Conservation (phyloP, 2,888 invertebrate species). For the Altica lythri region DNA sequence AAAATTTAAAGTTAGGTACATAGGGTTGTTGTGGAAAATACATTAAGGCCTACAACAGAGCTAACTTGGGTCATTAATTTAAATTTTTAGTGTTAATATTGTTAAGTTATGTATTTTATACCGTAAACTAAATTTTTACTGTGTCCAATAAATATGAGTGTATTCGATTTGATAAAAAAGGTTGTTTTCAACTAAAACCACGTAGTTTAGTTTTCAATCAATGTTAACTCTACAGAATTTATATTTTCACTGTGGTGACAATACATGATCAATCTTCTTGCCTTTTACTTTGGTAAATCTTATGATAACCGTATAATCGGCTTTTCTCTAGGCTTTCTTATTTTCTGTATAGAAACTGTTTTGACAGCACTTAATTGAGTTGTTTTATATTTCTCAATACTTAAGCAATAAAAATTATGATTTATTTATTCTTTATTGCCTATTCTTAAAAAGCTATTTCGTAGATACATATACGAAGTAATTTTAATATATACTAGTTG, state of each 20-base stretch:
- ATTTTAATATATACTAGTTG: no score
- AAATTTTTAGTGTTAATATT: no score
- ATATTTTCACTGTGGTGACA: slow-evolving; percentile 23
- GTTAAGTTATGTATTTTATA: background rate
- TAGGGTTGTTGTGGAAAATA: slow-evolving; percentile 2
- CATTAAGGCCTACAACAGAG: background rate
- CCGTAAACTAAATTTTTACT: background rate
- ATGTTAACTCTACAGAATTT: slow-evolving; percentile 22
- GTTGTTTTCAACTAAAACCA: slow-evolving; percentile 11
- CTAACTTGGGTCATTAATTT: background rate
- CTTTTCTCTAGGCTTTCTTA: slow-evolving; percentile 14
- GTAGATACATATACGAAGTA: no score
- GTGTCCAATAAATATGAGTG: slow-evolving; percentile 3
- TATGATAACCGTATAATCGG: slow-evolving; percentile 24
- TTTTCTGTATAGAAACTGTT: slow-evolving; percentile 19
- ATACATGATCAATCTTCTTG: slow-evolving; percentile 23
- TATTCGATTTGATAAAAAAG: slow-evolving; percentile 11
- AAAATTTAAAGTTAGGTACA: no score
- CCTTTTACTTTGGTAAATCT: slow-evolving; percentile 23
- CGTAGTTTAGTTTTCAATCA: slow-evolving; percentile 24
- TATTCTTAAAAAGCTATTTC: no score
- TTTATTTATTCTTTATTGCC: background rate
- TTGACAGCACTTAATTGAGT: slow-evolving; percentile 21
- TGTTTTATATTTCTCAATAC: slow-evolving; percentile 14
- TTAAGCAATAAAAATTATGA: slow-evolving; percentile 2